Evolutionary conservation across 2,797 vertebrate species (phyloP), one percentile per base, ranked within the genome.

Genomic region (Gadopsis bispinosus): DNA sequence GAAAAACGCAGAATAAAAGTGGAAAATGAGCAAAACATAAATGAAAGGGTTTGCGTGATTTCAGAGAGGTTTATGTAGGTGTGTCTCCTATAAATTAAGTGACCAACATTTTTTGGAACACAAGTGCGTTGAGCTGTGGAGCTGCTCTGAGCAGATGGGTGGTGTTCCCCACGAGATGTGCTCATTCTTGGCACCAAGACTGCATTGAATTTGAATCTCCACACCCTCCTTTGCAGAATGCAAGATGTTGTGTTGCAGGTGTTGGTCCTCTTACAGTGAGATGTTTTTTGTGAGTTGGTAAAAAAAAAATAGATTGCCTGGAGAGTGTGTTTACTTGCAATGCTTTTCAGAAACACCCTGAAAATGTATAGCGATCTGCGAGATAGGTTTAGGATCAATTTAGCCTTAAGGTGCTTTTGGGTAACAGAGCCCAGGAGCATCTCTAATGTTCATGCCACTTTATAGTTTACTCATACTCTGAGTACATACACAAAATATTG

Each of bases 151-250:
- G 20, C 16, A 19, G 19, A 17, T 35, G 20, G 29, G 41, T 26
- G 37, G 31, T 55, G 22, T 41, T 35, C 4, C 10, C 50, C 5
- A 51, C 1, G 2, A 69, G 43, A 51, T 26, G 6, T 59, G 39
- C 29, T 74, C 1, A n/a, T 43, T 63, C 12, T 54, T 67, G 43
- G 20, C 35, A 66, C 35, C 0, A 7, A 53, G 60, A 64, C n/a
- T 78, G 51, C 22, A 4, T 37, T 67, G 61, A 71, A 81, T 35
- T 68, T 45, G 62, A 33, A 72, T 22, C 9, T 8, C 60, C 17
- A 13, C 60, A 62, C 51, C 59, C 37, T 77, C 20, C 43, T 45
- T 45, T 45, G 41, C 13, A 43, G 13, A 71, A 61, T 31, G 55
- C 55, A 75, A 70, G 16, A 45, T 54, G 11, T 22, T 53, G 26